Percentiles rank a stretch among this genome's conserved stretches.
phyloP scores from a whole-genome alignment of 2,888 invertebrate genomes.

The Microplitis deprimator region DNA sequence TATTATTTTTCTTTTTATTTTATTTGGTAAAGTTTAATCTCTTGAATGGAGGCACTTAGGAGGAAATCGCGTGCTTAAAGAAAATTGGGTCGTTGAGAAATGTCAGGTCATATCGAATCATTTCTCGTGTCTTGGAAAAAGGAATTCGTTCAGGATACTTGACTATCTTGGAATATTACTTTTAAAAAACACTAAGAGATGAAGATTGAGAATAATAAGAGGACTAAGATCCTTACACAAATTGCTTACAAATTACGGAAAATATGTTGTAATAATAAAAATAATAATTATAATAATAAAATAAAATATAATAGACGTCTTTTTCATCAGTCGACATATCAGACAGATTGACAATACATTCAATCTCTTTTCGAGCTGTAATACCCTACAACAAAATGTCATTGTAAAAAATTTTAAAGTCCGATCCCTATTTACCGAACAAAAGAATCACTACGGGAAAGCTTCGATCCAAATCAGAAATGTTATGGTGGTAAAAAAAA shows the following conservation, averaged over 20 bases:
- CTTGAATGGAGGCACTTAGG: slow-evolving; percentile 38
- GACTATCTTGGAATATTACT: background rate
- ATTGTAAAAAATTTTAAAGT: slow-evolving; percentile 20
- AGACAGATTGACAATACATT: background rate
- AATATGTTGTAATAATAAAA: background rate
- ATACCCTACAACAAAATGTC: slow-evolving; percentile 16
- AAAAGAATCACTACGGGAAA: slow-evolving; percentile 29
- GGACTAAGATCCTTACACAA: background rate
- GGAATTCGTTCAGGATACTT: slow-evolving; percentile 12
- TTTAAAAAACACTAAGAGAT: background rate
- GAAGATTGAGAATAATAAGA: background rate
- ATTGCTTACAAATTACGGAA: background rate
- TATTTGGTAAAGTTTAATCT: slow-evolving; percentile 29
- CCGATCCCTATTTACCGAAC: slow-evolving; percentile 12
- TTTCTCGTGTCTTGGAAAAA: slow-evolving; percentile 23
- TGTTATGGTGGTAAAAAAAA: slow-evolving; percentile 20
- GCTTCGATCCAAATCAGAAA: slow-evolving; percentile 7
- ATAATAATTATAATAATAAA: background rate
- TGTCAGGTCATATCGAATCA: slow-evolving; percentile 38
- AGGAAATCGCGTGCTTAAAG: slow-evolving; percentile 38
- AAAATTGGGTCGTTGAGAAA: slow-evolving; percentile 44
- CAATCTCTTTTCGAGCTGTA: background rate
- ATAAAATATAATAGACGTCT: background rate
- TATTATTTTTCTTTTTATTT: slow-evolving; percentile 5
- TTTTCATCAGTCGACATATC: background rate